phyloP scores from a whole-genome alignment of 2,888 invertebrate genomes.

The Xanthostigma xanthostigma region DNA sequence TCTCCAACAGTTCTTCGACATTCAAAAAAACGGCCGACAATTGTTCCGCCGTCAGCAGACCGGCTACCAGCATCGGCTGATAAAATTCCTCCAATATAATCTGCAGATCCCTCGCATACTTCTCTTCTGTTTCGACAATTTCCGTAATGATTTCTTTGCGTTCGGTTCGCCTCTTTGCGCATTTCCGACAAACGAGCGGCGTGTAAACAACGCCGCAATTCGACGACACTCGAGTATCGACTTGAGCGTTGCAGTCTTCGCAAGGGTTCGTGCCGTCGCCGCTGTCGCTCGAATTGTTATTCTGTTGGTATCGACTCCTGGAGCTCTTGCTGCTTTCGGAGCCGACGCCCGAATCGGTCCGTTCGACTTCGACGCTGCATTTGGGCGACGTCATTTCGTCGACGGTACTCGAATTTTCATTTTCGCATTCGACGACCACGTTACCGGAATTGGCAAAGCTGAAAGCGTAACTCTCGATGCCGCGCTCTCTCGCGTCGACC shows the following conservation, averaged over 20 bases:
- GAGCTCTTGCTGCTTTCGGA: slow-evolving; percentile 83
- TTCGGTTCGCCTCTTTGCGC: slow-evolving; percentile 74
- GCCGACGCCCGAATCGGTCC: slow-evolving; percentile 86
- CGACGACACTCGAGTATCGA: slow-evolving; percentile 61
- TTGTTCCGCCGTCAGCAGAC: slow-evolving; percentile 80
- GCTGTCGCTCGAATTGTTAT: slow-evolving; percentile 35
- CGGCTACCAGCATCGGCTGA: slow-evolving; percentile 85
- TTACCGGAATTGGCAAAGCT: slow-evolving; percentile 37
- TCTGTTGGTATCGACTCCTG: slow-evolving; percentile 51
- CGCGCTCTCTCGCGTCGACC: slow-evolving; percentile 71
- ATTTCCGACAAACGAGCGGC: slow-evolving; percentile 73
- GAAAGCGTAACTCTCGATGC: slow-evolving; percentile 54
- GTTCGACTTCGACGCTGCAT: slow-evolving; percentile 74
- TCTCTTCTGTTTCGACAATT: slow-evolving; percentile 91
- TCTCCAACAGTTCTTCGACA: slow-evolving; percentile 79
- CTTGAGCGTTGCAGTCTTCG: slow-evolving; percentile 74
- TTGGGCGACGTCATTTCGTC: slow-evolving; percentile 57
- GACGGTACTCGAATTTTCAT: slow-evolving; percentile 40
- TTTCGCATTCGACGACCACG: slow-evolving; percentile 21
- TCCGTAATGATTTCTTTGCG: slow-evolving; percentile 89
- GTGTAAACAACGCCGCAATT: slow-evolving; percentile 51
- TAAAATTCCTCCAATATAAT: slow-evolving; percentile 88
- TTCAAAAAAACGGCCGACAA: slow-evolving; percentile 85
- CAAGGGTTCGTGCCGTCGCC: slow-evolving; percentile 54
- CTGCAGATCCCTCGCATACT: slow-evolving; percentile 83